Conservation (phyloP, 2,797 vertebrate species). For the Buphagus erythrorhynchus region DNA sequence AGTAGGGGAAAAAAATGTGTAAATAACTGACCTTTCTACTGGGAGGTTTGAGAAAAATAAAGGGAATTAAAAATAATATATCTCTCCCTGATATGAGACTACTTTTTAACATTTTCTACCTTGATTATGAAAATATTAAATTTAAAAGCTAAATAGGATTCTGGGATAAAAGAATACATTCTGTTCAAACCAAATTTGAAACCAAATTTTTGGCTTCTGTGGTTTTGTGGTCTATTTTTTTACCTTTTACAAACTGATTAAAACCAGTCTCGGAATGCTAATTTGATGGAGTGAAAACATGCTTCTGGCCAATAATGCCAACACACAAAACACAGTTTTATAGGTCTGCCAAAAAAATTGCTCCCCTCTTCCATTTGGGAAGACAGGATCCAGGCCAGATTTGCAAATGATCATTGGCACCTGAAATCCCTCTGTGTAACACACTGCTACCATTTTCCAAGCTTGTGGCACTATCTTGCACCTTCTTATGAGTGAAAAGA, state of each 20-base stretch:
- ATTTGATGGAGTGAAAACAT: neutral
- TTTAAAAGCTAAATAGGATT: neutral
- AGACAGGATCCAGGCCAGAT: neutral
- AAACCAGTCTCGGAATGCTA: neutral
- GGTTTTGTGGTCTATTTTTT: neutral
- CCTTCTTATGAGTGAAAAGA: neutral
- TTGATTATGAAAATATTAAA: neutral
- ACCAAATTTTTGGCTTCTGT: neutral
- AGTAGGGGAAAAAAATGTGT: neutral
- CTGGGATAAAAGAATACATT: neutral
- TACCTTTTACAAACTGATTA: neutral
- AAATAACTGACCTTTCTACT: neutral
- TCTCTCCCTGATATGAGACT: neutral
- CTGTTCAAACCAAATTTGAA: neutral
- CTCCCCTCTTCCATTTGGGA: neutral
- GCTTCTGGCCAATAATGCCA: neutral
- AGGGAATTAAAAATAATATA: neutral
- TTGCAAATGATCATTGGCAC: neutral
- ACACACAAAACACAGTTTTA: neutral
- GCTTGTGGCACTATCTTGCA: neutral
- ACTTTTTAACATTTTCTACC: neutral
- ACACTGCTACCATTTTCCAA: neutral
- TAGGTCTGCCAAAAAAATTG: neutral
- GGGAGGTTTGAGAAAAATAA: neutral
- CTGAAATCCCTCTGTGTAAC: neutral